phyloP scores from a whole-genome alignment of 2,888 invertebrate genomes.

The Philonicus albiceps region DNA sequence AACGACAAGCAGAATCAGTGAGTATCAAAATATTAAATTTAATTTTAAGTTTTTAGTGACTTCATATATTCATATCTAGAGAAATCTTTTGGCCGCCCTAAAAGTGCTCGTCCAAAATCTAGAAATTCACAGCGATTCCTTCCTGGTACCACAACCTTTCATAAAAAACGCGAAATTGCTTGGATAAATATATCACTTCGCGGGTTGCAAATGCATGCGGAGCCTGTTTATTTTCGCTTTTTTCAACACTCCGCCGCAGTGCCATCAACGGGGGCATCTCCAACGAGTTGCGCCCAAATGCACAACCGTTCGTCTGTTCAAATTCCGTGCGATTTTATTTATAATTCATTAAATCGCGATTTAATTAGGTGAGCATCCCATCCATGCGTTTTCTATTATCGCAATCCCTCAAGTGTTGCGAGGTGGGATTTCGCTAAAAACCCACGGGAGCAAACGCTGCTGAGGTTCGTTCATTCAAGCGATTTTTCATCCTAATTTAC shows the following conservation, averaged over 20 bases:
- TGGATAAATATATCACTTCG: background rate
- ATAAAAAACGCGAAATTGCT: background rate
- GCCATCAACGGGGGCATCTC: background rate
- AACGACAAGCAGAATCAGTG: background rate
- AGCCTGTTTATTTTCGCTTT: background rate
- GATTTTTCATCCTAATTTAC: background rate
- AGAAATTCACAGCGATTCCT: background rate
- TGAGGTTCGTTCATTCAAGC: background rate
- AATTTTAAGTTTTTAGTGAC: background rate
- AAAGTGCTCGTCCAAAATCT: background rate
- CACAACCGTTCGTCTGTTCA: background rate
- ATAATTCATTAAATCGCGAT: constrained; percentile 23
- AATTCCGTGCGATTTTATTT: constrained; percentile 26
- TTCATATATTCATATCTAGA: background rate
- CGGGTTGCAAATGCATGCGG: background rate
- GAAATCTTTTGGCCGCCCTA: background rate
- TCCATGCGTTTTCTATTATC: constrained; percentile 15
- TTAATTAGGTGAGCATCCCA: constrained; percentile 27
- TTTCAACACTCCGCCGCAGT: background rate
- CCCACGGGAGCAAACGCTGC: background rate
- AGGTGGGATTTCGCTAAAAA: background rate
- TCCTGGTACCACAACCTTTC: background rate
- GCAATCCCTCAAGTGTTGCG: background rate
- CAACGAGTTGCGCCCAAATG: background rate
- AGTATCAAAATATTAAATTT: background rate